Evolutionary conservation across 2,888 invertebrate species (phyloP), one percentile per base, ranked within the genome.

Genomic region (Chaetogeoica ovagalla): DNA sequence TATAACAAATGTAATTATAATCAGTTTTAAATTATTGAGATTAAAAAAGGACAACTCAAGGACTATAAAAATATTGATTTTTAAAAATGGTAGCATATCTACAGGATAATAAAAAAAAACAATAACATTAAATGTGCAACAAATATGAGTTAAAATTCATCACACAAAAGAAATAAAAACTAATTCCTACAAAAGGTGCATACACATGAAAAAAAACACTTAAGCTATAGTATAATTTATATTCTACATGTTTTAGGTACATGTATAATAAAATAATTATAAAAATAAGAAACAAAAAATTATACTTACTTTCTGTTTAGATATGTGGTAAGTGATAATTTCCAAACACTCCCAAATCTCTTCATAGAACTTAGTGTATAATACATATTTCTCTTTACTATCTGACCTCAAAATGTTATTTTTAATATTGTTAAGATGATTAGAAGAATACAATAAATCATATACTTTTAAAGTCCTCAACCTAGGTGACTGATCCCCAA

Each of bases 391-490:
- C 2, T 65, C 23, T 39, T 57, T 57, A 19, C 2, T 21, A 65
- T 74, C 74, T 11, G 74, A 65, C 57, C 19, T 74, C 7, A 65
- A 21, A 55, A 65, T 57, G 52, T 57, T 65, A 55, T 74, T 74
- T 39, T 19, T 74, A 11, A 65, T 11, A 21, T 4, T 19, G n/a
- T 21, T 65, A 9, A 74, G 17, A 4, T 23, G 17, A 43, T 17
- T 7, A 19, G 17, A 19, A 23, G 8, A 21, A 11, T 2, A 1
- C 5, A 13, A 17, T 11, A 23, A 23, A 1, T 65, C 17, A 43
- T 11, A 39, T 1, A 52, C 1, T 3, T 57, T 65, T 1, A 23
- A 2, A 0, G 17, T 0, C 21, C 4, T 74, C 5, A 19, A 3
- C 0, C 4, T 30, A 7, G 21, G 9, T 19, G 9, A 13, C 21